Evolutionary conservation across 2,797 vertebrate genomes (phyloP).

Genomic region (Ambastaia sidthimunki): DNA sequence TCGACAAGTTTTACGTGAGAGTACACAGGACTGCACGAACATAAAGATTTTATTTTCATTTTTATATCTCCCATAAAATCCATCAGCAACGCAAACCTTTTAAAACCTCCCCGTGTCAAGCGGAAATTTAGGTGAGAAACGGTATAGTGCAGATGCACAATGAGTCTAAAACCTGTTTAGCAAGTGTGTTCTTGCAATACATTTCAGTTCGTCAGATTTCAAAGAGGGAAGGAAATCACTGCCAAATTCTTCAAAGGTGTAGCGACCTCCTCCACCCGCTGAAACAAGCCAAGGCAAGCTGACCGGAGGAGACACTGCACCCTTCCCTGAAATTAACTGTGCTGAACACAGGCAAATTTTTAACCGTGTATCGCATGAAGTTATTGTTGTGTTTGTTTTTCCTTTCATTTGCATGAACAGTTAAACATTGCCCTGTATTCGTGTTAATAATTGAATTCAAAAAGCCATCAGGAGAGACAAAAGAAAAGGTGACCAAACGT

Average conservation of each 20-base stretch:
- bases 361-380: slow-evolving; percentile 45
- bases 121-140: slow-evolving; percentile 45
- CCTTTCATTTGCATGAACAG: slow-evolving; percentile 40
- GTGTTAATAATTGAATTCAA: slow-evolving; percentile 43
- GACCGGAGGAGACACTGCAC: slow-evolving; percentile 68
- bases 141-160: slow-evolving; percentile 41
- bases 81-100: slow-evolving; percentile 44
- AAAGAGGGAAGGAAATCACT: slow-evolving; percentile 50
- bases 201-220: slow-evolving; percentile 62
- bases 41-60: neutral
- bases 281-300: slow-evolving; percentile 75
- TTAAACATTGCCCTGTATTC: slow-evolving; percentile 12
- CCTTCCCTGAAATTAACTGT: slow-evolving; percentile 62
- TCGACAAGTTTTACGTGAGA: neutral
- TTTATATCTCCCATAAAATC: slow-evolving; percentile 14
- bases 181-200: slow-evolving; percentile 58
- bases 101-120: slow-evolving; percentile 46
- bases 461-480: neutral
- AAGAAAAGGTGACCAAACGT: neutral
- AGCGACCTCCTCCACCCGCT: slow-evolving; percentile 66
- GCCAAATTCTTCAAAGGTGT: slow-evolving; percentile 64
- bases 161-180: slow-evolving; percentile 58
- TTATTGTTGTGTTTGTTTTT: slow-evolving; percentile 6
- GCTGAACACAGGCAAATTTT: slow-evolving; percentile 52
- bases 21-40: neutral